phyloP scores from a whole-genome alignment of 2,113 vertebrate genomes.

The Myotis brandtii region DNA sequence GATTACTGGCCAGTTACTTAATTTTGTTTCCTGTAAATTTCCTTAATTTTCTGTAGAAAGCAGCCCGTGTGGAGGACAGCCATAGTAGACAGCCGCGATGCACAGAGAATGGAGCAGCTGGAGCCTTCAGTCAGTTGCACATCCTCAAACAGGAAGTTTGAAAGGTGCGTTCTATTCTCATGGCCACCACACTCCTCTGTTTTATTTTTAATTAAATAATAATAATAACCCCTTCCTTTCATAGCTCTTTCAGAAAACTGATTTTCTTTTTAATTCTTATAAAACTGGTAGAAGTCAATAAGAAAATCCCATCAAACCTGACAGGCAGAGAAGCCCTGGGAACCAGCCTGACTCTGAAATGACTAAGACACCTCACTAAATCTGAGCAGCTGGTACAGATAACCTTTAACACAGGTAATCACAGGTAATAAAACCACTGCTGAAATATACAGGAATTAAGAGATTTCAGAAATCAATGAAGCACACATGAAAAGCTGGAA shows the following conservation, averaged over 20 bases:
- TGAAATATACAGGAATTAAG: slow-evolving; percentile 37
- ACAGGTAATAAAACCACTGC: slow-evolving; percentile 15
- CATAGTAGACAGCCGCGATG: too few relatives aligned
- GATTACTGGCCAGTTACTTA: not conserved
- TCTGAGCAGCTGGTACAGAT: not conserved
- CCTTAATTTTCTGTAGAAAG: not conserved
- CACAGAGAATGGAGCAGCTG: too few relatives aligned
- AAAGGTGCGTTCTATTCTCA: not conserved
- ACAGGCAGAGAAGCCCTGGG: slow-evolving; percentile 16
- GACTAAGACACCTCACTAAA: not conserved
- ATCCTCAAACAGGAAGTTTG: not conserved
- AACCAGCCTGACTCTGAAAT: not conserved
- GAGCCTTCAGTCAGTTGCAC: not conserved
- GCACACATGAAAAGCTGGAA: not conserved
- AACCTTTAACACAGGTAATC: slow-evolving; percentile 47
- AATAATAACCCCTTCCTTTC: not conserved
- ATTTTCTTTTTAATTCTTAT: not conserved
- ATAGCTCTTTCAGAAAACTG: slow-evolving; percentile 26
- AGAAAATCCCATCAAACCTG: slow-evolving; percentile 45
- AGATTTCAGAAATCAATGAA: slow-evolving; percentile 60
- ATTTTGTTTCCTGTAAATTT: not conserved
- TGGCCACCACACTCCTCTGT: not conserved
- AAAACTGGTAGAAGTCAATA: not conserved
- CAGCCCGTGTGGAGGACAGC: not conserved
- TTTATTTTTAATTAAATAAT: not conserved